Base-by-base conservation (phyloP, 1,140 invertebrate species). In the Aporrectodea caliginosa region DNA sequence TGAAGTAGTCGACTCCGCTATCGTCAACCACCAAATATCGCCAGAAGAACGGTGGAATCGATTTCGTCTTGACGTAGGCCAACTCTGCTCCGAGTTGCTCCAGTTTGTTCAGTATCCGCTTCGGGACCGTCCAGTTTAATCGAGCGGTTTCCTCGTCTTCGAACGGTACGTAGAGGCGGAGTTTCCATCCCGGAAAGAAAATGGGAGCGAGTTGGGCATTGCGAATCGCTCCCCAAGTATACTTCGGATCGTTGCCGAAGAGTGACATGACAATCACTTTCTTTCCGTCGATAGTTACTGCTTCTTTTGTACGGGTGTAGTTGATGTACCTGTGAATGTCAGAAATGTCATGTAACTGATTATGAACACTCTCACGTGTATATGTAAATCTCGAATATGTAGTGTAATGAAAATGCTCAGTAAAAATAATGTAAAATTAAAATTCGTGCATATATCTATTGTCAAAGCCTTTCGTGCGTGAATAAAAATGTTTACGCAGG, bases 191-290 rank as follows among this genome's bases (percentile, higher is more conserved):
- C 2, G 80, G 80, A 30, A 81, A 81, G 32, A 74, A 16, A 14
- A 78, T 68, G 2, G 71, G 76, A 12, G 73, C 77, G 2, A 81
- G 35, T 43, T 81, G 76, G 0, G 80, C 80, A 78, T 81, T 81
- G 29, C 77, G 69, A 16, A 81, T 74, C 27, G 80, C 77, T 43
- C 80, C 80, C 32, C 69, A 78, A 0, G 77, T 78, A 43, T 81
- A 78, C 43, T 71, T 72, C 0, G 80, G 80, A 1, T 78, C n/a
- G 73, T 30, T 69, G 2, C 80, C 76, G 16, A 34, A 81, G 29
- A 81, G 58, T n/a, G 80, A 78, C 80, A 81, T 81, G n/a, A 76
- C 33, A 30, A 81, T 78, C 29, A 81, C 77, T 14, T 58, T 58
- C 43, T 22, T 58, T 12, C 43, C 43, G 43, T 58, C 43, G 43